phyloP scores from a whole-genome alignment of 2,113 vertebrate genomes.

The Dolichallabes microphthalmus region DNA sequence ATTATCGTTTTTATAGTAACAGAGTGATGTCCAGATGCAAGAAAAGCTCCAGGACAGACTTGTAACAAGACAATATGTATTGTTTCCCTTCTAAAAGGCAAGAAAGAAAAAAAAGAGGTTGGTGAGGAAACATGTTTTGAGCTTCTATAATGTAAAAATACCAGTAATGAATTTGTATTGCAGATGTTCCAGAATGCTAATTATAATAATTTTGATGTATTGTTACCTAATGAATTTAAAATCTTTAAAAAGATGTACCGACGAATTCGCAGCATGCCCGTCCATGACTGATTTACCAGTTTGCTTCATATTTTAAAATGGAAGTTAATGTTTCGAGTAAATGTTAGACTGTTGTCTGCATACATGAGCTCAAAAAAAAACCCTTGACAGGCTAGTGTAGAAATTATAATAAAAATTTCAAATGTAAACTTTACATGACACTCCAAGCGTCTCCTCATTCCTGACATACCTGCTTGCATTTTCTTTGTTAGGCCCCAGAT shows the following conservation, averaged over 20 bases:
- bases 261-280: not conserved
- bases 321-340: not conserved
- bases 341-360: not conserved
- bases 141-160: not conserved
- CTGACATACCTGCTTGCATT: conserved; percentile 77
- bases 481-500: conserved; percentile 77
- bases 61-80: not conserved
- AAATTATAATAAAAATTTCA: not conserved
- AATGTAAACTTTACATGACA: not conserved
- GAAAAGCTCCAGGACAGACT: not conserved
- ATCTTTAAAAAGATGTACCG: too few relatives aligned
- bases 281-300: not conserved
- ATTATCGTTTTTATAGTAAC: not conserved
- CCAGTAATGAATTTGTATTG: not conserved
- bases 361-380: not conserved
- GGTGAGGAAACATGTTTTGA: not conserved
- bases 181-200: not conserved
- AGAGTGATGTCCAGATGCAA: not conserved
- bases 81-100: not conserved
- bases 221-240: too few relatives aligned
- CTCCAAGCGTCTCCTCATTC: not conserved
- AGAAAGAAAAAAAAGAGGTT: not conserved
- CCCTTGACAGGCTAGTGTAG: not conserved
- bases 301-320: not conserved
- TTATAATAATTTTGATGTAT: too few relatives aligned